Evolutionary conservation across 2,888 invertebrate genomes (phyloP), one percentile per base, ranked within the genome.

Genomic region (Carterocephalus palaemon): DNA sequence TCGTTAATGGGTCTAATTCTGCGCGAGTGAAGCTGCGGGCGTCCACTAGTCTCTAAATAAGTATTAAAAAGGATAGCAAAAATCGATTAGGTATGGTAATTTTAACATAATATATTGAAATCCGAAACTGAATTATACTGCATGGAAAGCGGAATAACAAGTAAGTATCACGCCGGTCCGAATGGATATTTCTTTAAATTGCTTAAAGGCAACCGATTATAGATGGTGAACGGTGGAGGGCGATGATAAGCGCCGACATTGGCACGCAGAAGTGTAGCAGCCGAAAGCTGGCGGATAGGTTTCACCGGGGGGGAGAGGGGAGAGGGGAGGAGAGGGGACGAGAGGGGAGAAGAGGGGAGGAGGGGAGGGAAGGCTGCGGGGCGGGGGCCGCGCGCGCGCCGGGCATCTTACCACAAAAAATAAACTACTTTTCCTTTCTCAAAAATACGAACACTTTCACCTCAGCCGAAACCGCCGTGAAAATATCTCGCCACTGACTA

Each of bases 391-490:
- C 73, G 73, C 59, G 78, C 72, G 79, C 78, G 71, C 67, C 75
- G 70, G 66, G 67, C 73, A 65, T 69, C 72, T 68, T 67, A 64
- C 69, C 63, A 74, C 74, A 78, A 78, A 83, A 83, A 81, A 79
- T 75, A 70, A 75, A 72, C 75, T 75, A 81, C 84, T 82, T 83
- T 83, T 83, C 76, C 84, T 84, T 85, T 84, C 85, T 79, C 75
- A 81, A 84, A 80, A 81, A 72, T 67, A 70, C 69, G 71, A 75
- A 69, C 75, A 83, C 85, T 85, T 85, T 85, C 85, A 76, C 85
- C 79, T 66, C 60, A 62, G 70, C 75, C 77, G 70, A 79, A 79
- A 77, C 72, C 61, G 59, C 63, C 71, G 69, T 74, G 70, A 75
- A 28, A 31, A 37, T 19, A 17, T 23, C 29, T 70, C 74, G 67